These are phyloP conservation scores for Mugil cephalus DNA, from an alignment of 2,113 vertebrate species.

Conservation along the genomic window DNA sequence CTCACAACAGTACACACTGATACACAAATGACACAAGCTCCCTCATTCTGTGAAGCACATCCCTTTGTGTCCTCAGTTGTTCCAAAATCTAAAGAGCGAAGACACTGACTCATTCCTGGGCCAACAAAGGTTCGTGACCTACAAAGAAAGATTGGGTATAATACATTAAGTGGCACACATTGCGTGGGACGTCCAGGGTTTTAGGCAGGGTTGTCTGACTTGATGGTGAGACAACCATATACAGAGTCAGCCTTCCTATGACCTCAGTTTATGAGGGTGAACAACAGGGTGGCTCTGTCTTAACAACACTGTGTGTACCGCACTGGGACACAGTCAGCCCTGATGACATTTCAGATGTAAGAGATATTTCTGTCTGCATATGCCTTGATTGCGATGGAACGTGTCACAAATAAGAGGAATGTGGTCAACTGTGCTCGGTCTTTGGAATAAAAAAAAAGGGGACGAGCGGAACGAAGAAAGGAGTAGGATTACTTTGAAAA, in stretches of 20 bases:
- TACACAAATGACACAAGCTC: conserved; percentile 2
- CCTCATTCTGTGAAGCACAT: conserved; percentile 23
- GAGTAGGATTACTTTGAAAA: conserved; percentile 88
- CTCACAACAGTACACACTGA: conserved; percentile 44
- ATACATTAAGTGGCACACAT: not conserved
- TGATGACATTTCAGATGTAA: conserved; percentile 15
- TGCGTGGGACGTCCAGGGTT: conserved; percentile 16
- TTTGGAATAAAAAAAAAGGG: conserved; percentile 60
- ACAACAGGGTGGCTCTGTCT: conserved; percentile 17
- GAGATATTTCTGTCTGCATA: conserved; percentile 1
- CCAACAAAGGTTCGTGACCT: not conserved
- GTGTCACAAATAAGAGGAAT: conserved; percentile 64
- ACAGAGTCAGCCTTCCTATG: conserved; percentile 36
- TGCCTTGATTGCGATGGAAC: not conserved
- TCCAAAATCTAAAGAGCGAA: conserved; percentile 29
- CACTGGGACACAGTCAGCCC: conserved; percentile 3
- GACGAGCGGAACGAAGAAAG: conserved; percentile 42
- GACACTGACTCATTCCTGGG: conserved; percentile 14
- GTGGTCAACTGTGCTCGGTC: conserved; percentile 66
- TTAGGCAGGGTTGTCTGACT: conserved; percentile 41
- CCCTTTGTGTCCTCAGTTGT: conserved; percentile 38
- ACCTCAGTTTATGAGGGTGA: conserved; percentile 46
- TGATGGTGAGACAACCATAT: conserved; percentile 48
- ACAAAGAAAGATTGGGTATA: not conserved
- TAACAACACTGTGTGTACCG: not conserved